These are phyloP conservation scores for Hapalemur alaotrensis DNA, from an alignment of 2,797 vertebrate genomes.

Conservation along the genomic window DNA sequence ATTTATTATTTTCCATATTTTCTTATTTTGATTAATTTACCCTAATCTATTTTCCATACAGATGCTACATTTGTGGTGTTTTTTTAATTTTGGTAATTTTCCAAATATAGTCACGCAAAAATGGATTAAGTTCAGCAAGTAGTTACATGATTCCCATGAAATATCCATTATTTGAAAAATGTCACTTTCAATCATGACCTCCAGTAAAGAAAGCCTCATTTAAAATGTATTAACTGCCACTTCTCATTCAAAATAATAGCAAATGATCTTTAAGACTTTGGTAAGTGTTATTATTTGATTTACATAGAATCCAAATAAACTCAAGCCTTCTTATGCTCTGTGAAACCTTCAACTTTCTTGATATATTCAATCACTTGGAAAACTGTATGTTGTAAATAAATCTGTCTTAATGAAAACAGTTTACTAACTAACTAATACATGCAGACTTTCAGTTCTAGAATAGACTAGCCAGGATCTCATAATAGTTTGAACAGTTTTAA, in stretches of 20 bases:
- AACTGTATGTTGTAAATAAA: neutral
- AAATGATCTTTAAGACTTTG: neutral
- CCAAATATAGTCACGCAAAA: neutral
- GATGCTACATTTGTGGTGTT: neutral
- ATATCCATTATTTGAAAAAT: neutral
- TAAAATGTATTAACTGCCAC: neutral
- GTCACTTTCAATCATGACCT: neutral
- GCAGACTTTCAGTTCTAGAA: neutral
- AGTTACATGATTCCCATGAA: neutral
- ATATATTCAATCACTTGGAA: neutral
- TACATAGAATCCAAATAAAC: neutral
- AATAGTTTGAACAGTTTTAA: neutral
- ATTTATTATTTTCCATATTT: neutral
- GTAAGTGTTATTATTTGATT: neutral
- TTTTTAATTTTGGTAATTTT: neutral
- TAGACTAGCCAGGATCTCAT: neutral
- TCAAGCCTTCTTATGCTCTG: neutral
- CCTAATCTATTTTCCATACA: neutral
- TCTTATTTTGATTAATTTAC: neutral
- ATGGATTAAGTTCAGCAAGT: neutral
- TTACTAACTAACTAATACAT: neutral
- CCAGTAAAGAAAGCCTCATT: neutral
- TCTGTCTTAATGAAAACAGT: neutral
- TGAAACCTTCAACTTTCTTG: neutral
- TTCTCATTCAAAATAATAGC: neutral